Evolutionary conservation across 2,797 vertebrate species (phyloP), one percentile per base, ranked within the genome.

Genomic region (Anguilla marmorata): DNA sequence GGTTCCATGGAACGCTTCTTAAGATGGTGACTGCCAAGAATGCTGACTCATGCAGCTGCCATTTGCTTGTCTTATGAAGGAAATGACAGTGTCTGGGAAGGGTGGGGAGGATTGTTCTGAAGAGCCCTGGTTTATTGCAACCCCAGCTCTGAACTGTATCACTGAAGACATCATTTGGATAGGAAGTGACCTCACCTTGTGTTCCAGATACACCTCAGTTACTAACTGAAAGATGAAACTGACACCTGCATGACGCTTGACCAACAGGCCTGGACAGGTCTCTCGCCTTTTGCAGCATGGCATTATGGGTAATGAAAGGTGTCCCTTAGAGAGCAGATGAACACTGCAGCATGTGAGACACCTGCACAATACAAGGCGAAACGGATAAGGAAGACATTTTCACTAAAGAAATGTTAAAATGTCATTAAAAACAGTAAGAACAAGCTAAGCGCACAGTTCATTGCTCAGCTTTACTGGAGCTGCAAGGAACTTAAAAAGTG

Each of bases 401-500:
- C 33, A 76, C 19, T 72, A 33, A 33, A 72, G 27, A 12, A 27
- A 66, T 66, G n/a, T 33, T 14, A 72, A 30, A 72, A 72, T 27
- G 7, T 27, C 6, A 30, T n/a, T 3, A 30, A 27, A 72, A 72
- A 12, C 8, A 72, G 21, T 33, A 30, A 72, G n/a, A 72, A 72
- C 14, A 37, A 76, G 16, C 2, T 16, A 41, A 41, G 1, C 6
- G 33, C 14, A 37, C 33, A 76, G 72, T 76, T 41, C 33, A 76
- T 33, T 37, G 72, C 33, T 37, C 12, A 76, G 19, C 14, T 33
- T 37, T 76, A 37, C 30, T 33, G 33, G 30, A 76, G 30, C 72
- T 4, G 6, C 14, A 76, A 41, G 30, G 33, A 37, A 91, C 92
- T 94, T 93, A 45, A 45, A 45, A 41, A 41, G 3, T 41, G 41